phyloP scores from a whole-genome alignment of 1,140 invertebrate genomes.

The Atta colombica region DNA sequence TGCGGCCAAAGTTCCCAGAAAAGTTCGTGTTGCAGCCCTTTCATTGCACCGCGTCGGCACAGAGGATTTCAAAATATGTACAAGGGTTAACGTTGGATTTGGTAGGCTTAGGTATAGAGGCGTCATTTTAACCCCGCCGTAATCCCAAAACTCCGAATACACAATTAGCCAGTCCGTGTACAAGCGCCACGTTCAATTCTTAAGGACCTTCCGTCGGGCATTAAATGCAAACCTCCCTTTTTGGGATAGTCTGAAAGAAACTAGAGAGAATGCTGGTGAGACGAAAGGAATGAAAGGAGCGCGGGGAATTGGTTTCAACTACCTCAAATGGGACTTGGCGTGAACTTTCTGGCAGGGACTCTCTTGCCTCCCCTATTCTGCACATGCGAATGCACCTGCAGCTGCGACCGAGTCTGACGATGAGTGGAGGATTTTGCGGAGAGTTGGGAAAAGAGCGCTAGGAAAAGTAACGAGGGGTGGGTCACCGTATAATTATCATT shows the following conservation, averaged over 20 bases:
- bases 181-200: conserved; percentile 81
- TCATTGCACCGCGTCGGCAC: conserved; percentile 19
- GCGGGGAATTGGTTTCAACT: conserved; percentile 72
- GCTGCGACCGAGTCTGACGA: conserved; percentile 65
- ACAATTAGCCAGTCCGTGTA: conserved; percentile 68
- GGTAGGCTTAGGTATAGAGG: conserved; percentile 65
- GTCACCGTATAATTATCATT: conserved; percentile 83
- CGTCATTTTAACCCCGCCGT: conserved; percentile 32
- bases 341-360: conserved; percentile 83
- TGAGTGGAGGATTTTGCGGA: conserved; percentile 58
- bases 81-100: conserved; percentile 67
- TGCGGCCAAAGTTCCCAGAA: conserved; percentile 43
- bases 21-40: conserved; percentile 36
- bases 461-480: conserved; percentile 71
- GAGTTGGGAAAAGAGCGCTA: conserved; percentile 35
- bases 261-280: background rate
- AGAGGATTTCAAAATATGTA: conserved; percentile 47
- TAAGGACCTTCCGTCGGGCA: conserved; percentile 78
- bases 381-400: conserved; percentile 73
- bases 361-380: conserved; percentile 51
- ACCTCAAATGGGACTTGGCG: conserved; percentile 81
- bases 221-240: conserved; percentile 77
- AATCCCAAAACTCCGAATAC: conserved; percentile 60
- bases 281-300: background rate
- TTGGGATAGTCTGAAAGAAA: conserved; percentile 44